phyloP scores from a whole-genome alignment of 2,113 vertebrate genomes.

The Oncorhynchus keta region DNA sequence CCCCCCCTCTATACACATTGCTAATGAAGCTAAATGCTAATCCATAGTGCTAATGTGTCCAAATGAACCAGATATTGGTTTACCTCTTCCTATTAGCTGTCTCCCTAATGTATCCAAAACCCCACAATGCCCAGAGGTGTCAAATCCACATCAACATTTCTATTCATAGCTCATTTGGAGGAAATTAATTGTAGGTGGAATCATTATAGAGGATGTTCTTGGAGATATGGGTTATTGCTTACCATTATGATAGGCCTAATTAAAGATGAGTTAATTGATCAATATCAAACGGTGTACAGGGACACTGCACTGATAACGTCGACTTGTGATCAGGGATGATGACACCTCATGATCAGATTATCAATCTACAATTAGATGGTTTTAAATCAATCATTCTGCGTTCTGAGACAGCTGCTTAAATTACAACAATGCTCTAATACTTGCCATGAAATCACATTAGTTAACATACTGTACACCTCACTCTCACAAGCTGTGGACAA shows the following conservation, averaged over 20 bases:
- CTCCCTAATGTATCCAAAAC: neutral
- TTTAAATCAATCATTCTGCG: too few relatives aligned
- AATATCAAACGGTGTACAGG: neutral
- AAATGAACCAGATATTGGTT: too few relatives aligned
- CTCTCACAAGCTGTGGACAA: neutral
- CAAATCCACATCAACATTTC: neutral
- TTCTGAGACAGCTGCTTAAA: too few relatives aligned
- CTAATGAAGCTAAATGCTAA: conserved; percentile 19
- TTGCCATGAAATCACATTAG: neutral
- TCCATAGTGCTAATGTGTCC: neutral
- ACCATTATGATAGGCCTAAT: neutral
- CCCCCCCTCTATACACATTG: neutral
- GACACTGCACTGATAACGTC: neutral
- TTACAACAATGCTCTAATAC: too few relatives aligned
- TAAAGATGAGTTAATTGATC: neutral
- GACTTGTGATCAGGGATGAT: too few relatives aligned
- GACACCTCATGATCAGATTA: too few relatives aligned
- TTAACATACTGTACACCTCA: neutral
- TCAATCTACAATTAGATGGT: too few relatives aligned
- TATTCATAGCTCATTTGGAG: neutral
- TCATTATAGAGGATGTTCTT: too few relatives aligned
- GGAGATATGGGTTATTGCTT: neutral
- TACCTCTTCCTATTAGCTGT: too few relatives aligned
- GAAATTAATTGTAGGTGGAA: conserved; percentile 20
- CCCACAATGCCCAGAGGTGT: neutral